Evolutionary conservation across 2,113 vertebrate genomes (phyloP), one percentile per base, ranked within the genome.

Genomic region (Phoenicopterus ruber): DNA sequence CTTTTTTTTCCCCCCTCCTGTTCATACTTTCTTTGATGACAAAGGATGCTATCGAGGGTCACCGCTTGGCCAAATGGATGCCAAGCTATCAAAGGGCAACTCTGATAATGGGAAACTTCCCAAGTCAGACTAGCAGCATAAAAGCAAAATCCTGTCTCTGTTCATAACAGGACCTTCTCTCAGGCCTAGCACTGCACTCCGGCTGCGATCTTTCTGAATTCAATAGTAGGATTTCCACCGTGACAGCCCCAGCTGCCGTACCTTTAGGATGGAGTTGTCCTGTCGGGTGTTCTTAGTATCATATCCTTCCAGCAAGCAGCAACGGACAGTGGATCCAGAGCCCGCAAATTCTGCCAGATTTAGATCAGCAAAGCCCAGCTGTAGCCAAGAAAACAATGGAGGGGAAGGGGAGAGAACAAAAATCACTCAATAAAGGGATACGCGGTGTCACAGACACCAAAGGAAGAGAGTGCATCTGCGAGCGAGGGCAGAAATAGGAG

Each of bases 251-350:
- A 52, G 87, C 78, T 77, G 26, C 22, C 2, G 83, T 97, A 98
- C 99, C 99, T 99, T 99, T 72, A 99, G 98, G 86, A 99, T 99
- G 94, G 99, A 99, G 98, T 99, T 99, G 98, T 99, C 99, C 98
- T 99, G 99, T 54, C 99, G 98, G 1, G 99, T 99, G 94, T 99
- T 99, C 98, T 99, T 99, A 6, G 99, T 99, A 97, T 99, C 99
- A 10, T 99, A 99, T 11, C 99, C 99, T 96, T 99, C 99, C 96
- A 99, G 98, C 94, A 99, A 98, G 93, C 99, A 99, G 98, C 99
- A 99, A 92, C 99, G 99, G 62, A 98, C 99, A 0, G 99, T 99
- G 97, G 99, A 99, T 96, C 99, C 99, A 7, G 99, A 99, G 94
- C 99, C 99, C 0, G 99, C 99, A 87, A 99, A 99, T 97, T 99